Base-by-base conservation (phyloP, 2,797 vertebrate species). In the Sebastes flavidus region DNA sequence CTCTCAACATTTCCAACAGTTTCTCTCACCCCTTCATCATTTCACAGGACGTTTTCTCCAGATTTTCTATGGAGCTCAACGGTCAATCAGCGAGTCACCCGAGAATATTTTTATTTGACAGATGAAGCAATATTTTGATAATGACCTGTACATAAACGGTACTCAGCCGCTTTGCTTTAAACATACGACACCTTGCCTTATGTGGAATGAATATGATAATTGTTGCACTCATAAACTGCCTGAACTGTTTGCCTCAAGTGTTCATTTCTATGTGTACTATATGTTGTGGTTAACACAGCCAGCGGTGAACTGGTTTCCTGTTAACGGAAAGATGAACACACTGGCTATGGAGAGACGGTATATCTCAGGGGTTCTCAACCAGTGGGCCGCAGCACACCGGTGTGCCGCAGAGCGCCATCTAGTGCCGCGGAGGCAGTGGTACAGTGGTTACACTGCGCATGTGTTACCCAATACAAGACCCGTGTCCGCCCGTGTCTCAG, bases 111-210 rank as follows among this genome's bases (percentile, higher is more conserved):
- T 93, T 95, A 92, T 89, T 92, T 90, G 88, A 90, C 78, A 91
- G 82, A 93, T 76, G 81, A 89, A 93, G 93, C 81, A 92, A 92
- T 96, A 95, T 95, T 96, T 96, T 96, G 89, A 90, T 95, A 93
- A 85, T 75, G 76, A 89, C 73, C 77, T 94, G 89, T 93, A 95
- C 79, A 89, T 92, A 92, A 75, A 80, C 30, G 56, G 27, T 83
- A 77, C 76, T 82, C 65, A 25, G 60, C 62, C 58, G 71, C 83
- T 84, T 89, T 74, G 82, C 88, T 92, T 92, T 88, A 59, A 85
- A 72, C 90, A 79, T 32, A 36, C 80, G 74, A 94, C 81, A 88
- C 85, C 73, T 90, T 96, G 95, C 95, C 95, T 96, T 95, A 94
- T 81, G 82, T 93, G 72, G 81, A 92, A 86, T 79, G 68, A 89